Conservation (phyloP, 1,140 invertebrate genomes). For the Drosophila mauritiana region DNA sequence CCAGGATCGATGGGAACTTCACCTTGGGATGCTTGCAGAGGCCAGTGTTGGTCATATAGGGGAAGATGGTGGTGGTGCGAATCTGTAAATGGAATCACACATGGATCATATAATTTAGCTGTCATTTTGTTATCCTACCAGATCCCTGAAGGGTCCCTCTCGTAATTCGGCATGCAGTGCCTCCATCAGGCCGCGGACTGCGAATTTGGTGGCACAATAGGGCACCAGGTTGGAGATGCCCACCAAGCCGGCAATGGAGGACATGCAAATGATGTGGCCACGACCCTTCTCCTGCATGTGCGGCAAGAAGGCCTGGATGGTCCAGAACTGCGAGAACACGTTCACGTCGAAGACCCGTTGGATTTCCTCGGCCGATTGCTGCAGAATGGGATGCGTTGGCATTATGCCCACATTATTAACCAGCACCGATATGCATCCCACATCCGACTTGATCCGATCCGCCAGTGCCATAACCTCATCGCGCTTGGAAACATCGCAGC, state of each 20-base stretch:
- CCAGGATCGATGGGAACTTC: constrained; percentile 89
- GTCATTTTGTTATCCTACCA: constrained; percentile 42
- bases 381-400: constrained; percentile 87
- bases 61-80: constrained; percentile 92
- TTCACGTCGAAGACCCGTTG: constrained; percentile 89
- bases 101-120: too few relatives aligned
- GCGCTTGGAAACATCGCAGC: constrained; percentile 89
- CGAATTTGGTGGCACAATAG: constrained; percentile 92
- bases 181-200: constrained; percentile 91
- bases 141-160: constrained; percentile 79
- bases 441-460: constrained; percentile 86
- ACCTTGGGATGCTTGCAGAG: constrained; percentile 91
- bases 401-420: constrained; percentile 93
- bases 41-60: constrained; percentile 93
- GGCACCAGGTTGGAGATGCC: constrained; percentile 91
- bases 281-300: constrained; percentile 89
- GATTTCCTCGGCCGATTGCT: constrained; percentile 87
- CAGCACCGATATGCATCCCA: constrained; percentile 88
- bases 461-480: constrained; percentile 87
- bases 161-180: constrained; percentile 89
- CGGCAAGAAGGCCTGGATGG: constrained; percentile 91
- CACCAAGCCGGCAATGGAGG: constrained; percentile 91
- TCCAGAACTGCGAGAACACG: constrained; percentile 90
- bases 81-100: constrained; percentile 85
- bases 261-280: constrained; percentile 92